A percentile compares a stretch with the other conserved stretches of the same genome.
These are phyloP conservation scores for Diplodus puntazzo DNA, from an alignment of 2,797 vertebrate genomes.

Conservation along the genomic window DNA sequence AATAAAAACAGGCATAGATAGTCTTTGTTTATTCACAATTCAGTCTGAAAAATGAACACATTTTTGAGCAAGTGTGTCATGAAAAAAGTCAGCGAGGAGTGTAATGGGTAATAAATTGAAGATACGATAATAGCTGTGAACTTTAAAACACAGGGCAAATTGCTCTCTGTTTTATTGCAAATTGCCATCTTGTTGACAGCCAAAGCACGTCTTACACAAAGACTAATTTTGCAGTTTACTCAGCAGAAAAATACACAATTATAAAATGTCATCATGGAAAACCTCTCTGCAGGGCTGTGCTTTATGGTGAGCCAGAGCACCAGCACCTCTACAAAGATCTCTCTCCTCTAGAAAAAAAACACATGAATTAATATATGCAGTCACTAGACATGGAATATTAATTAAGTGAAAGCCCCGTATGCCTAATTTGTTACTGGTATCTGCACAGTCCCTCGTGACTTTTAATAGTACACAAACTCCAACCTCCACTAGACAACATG, in stretches of 20 bases:
- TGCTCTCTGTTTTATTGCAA: not conserved
- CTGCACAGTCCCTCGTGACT: not conserved
- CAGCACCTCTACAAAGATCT: not conserved
- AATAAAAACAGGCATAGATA: slow-evolving; percentile 2
- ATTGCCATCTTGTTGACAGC: slow-evolving; percentile 17
- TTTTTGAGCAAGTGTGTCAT: not conserved
- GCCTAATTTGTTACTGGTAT: not conserved
- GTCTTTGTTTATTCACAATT: slow-evolving; percentile 2
- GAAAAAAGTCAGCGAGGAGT: not conserved
- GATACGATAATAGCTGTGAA: slow-evolving; percentile 1
- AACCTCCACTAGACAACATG: not conserved
- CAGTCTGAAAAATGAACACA: not conserved
- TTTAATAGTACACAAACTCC: not conserved
- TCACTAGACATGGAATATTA: not conserved
- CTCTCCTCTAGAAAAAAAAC: not conserved
- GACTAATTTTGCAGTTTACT: not conserved
- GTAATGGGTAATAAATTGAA: slow-evolving; percentile 1
- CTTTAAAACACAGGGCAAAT: slow-evolving; percentile 16
- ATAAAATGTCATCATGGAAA: slow-evolving; percentile 3
- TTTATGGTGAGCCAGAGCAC: not conserved
- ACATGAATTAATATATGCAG: slow-evolving; percentile 11
- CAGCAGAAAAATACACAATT: not conserved
- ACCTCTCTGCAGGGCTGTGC: not conserved
- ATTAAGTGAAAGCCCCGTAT: not conserved
- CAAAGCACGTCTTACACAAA: not conserved